A percentile compares a stretch with the other conserved stretches of the same genome.
These are phyloP conservation scores for Climacteris rufus DNA, from an alignment of 2,113 vertebrate genomes.

Conservation along the genomic window DNA sequence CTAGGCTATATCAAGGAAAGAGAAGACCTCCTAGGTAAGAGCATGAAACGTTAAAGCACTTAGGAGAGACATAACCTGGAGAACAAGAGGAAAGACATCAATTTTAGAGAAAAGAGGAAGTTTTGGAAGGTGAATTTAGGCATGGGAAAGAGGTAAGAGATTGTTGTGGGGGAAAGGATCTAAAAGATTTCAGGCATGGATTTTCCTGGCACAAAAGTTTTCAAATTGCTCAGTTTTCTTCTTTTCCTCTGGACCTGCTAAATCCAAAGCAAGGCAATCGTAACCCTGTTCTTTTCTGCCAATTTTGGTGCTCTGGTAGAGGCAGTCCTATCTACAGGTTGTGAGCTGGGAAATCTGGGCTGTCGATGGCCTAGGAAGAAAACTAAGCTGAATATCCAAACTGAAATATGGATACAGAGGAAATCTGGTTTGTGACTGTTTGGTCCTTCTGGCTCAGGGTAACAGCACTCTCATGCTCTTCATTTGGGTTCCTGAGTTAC, in stretches of 20 bases:
- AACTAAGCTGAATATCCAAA: neutral
- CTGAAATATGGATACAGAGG: neutral
- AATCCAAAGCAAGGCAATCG: neutral
- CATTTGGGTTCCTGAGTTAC: neutral
- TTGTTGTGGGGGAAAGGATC: neutral
- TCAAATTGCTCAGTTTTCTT: neutral
- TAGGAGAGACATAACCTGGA: neutral
- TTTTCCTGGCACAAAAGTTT: neutral
- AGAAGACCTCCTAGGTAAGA: neutral
- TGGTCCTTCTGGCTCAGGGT: neutral
- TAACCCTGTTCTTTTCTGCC: neutral
- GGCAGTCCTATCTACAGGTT: neutral
- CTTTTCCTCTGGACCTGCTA: neutral
- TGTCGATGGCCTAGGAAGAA: neutral
- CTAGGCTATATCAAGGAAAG: neutral
- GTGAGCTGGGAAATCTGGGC: neutral
- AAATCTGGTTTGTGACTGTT: neutral
- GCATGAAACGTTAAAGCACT: neutral
- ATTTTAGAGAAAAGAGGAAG: neutral
- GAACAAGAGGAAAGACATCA: neutral
- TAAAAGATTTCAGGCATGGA: neutral
- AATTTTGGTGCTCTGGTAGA: neutral
- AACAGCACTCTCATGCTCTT: neutral
- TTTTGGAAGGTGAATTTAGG: neutral
- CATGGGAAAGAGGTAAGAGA: neutral